These are phyloP conservation scores for Setophaga petechia DNA, from an alignment of 2,113 vertebrate genomes.

Conservation along the genomic window DNA sequence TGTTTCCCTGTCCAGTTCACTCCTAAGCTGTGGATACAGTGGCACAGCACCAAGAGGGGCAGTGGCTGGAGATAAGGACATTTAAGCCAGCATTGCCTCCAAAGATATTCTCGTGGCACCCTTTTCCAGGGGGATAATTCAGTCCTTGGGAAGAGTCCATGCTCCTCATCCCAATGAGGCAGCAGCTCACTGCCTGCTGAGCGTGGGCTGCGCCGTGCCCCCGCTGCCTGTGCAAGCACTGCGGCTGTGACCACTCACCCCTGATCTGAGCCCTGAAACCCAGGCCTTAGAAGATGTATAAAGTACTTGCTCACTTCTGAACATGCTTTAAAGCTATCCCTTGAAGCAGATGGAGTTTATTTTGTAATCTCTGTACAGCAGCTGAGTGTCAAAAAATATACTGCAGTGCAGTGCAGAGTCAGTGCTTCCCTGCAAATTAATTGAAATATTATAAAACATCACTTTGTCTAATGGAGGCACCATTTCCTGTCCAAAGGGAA, in stretches of 20 bases:
- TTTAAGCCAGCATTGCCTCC: background rate
- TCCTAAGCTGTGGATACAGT: background rate
- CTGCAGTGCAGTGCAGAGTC: background rate
- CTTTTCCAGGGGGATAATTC: background rate
- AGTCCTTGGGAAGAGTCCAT: background rate
- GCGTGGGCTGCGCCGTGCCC: background rate
- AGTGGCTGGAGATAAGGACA: background rate
- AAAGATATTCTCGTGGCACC: background rate
- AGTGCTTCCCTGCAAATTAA: background rate
- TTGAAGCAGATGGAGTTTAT: conserved; percentile 48
- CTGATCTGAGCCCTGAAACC: conserved; percentile 12
- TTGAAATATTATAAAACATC: background rate
- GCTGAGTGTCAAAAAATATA: background rate
- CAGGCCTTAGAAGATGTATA: background rate
- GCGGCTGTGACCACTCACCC: background rate
- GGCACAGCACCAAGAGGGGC: background rate
- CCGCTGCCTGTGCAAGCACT: background rate
- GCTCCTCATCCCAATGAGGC: background rate
- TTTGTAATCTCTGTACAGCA: conserved; percentile 51
- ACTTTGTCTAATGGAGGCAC: background rate
- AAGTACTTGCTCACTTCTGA: conserved; percentile 29
- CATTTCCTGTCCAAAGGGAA: background rate
- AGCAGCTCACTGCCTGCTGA: background rate
- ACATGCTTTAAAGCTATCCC: conserved; percentile 29
- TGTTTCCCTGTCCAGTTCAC: background rate